These are phyloP conservation scores for Ephialtes manifestator DNA, from an alignment of 2,888 invertebrate species.

Conservation along the genomic window DNA sequence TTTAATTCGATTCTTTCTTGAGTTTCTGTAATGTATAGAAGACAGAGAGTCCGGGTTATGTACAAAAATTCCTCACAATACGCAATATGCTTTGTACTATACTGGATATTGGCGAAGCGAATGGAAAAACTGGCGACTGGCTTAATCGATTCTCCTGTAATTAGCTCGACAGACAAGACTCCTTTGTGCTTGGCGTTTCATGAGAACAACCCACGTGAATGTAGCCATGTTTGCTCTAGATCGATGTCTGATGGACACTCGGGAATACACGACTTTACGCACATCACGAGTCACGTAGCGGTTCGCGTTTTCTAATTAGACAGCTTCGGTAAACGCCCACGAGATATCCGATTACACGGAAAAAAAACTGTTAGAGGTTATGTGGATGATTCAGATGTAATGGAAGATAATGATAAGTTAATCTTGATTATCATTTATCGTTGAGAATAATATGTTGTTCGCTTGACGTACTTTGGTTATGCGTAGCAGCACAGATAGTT, in stretches of 20 bases:
- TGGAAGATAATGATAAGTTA: too few relatives aligned
- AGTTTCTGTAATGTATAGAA: too few relatives aligned
- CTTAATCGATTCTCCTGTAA: slow-evolving; percentile 83
- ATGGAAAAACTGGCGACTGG: slow-evolving; percentile 31
- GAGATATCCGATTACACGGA: not conserved
- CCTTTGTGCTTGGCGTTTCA: slow-evolving; percentile 70
- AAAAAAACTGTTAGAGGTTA: not conserved
- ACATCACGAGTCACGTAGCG: slow-evolving; percentile 43
- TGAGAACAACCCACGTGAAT: slow-evolving; percentile 37
- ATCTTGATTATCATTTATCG: not conserved
- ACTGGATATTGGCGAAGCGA: slow-evolving; percentile 34
- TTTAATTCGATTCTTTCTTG: too few relatives aligned
- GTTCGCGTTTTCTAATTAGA: slow-evolving; percentile 83
- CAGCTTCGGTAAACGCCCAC: slow-evolving; percentile 64
- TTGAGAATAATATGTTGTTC: not conserved
- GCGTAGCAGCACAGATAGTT: too few relatives aligned
- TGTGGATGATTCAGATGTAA: too few relatives aligned
- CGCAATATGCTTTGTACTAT: slow-evolving; percentile 2
- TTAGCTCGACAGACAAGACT: slow-evolving; percentile 82
- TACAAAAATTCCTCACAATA: not conserved
- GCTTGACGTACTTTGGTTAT: too few relatives aligned
- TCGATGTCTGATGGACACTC: slow-evolving; percentile 79
- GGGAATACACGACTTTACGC: slow-evolving; percentile 32
- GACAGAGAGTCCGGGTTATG: too few relatives aligned
- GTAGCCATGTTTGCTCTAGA: slow-evolving; percentile 82